These are phyloP conservation scores for Leptodirus hochenwartii DNA, from an alignment of 2,888 invertebrate species.

Conservation along the genomic window DNA sequence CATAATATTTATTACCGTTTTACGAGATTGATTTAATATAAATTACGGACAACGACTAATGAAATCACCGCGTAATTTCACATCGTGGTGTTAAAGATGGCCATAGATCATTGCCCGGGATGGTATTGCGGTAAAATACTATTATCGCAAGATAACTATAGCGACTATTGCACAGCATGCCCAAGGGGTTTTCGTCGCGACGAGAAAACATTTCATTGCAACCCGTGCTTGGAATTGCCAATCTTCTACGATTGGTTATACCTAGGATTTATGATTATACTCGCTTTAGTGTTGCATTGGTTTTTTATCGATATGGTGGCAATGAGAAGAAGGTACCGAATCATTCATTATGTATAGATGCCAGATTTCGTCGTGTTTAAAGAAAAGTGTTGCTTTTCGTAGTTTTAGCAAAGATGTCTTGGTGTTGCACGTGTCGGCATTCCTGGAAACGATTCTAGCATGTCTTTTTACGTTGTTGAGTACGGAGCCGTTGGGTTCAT, in stretches of 20 bases:
- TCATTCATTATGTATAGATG: neutral
- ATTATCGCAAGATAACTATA: slow-evolving; percentile 48
- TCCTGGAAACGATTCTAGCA: slow-evolving; percentile 62
- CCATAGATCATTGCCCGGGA: slow-evolving; percentile 46
- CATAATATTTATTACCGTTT: too few species aligned
- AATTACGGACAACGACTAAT: too few species aligned
- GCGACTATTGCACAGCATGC: slow-evolving; percentile 75
- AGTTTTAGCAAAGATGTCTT: slow-evolving; percentile 59
- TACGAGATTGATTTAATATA: too few species aligned
- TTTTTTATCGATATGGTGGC: slow-evolving; percentile 79
- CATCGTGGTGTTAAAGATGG: too few species aligned
- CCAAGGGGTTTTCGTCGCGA: slow-evolving; percentile 66
- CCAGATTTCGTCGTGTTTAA: too few species aligned
- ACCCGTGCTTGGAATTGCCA: slow-evolving; percentile 56
- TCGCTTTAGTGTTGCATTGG: slow-evolving; percentile 79
- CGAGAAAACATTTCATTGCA: slow-evolving; percentile 56
- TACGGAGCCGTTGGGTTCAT: slow-evolving; percentile 64
- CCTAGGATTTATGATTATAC: slow-evolving; percentile 80
- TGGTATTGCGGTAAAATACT: slow-evolving; percentile 63
- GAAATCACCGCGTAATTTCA: too few species aligned
- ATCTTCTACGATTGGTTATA: slow-evolving; percentile 85
- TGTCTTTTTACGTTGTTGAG: slow-evolving; percentile 59
- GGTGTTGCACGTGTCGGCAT: slow-evolving; percentile 62
- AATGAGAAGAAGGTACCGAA: slow-evolving; percentile 43
- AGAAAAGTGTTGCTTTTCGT: too few species aligned